Evolutionary conservation across 2,797 vertebrate species (phyloP).

Genomic region (Vespertilio murinus): DNA sequence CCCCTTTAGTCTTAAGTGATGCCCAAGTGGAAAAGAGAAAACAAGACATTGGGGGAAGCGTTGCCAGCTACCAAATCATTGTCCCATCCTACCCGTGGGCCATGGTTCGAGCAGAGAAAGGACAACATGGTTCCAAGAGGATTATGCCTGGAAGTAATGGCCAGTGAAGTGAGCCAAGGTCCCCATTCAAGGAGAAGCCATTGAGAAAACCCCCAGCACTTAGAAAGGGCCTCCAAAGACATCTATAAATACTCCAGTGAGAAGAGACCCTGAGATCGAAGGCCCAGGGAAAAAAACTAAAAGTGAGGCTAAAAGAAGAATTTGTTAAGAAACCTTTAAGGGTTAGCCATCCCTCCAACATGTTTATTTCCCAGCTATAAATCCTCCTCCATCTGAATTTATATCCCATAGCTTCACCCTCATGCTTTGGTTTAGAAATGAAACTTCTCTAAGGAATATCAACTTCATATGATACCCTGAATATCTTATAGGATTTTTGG

Average conservation of each 20-base stretch:
- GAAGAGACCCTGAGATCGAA: background rate
- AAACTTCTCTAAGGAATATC: background rate
- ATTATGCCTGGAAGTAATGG: background rate
- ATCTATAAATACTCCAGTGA: background rate
- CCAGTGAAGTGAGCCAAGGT: background rate
- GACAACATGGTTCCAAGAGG: background rate
- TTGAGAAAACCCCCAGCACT: accelerated
- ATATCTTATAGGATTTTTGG: constrained; percentile 34
- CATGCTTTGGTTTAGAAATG: constrained; percentile 19
- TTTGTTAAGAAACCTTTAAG: background rate
- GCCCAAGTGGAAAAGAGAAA: background rate
- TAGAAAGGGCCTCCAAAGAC: background rate
- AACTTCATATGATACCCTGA: background rate
- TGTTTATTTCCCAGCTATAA: background rate
- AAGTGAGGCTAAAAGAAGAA: background rate
- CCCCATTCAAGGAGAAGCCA: background rate
- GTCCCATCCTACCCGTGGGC: background rate
- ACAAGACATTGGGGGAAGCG: background rate
- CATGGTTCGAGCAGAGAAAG: background rate
- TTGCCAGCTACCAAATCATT: background rate
- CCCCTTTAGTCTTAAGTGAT: background rate
- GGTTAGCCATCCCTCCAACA: background rate
- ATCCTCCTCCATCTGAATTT: background rate
- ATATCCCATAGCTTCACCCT: background rate
- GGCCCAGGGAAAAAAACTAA: background rate